phyloP scores from a whole-genome alignment of 2,888 invertebrate species.

The Podotricha telesiphe region DNA sequence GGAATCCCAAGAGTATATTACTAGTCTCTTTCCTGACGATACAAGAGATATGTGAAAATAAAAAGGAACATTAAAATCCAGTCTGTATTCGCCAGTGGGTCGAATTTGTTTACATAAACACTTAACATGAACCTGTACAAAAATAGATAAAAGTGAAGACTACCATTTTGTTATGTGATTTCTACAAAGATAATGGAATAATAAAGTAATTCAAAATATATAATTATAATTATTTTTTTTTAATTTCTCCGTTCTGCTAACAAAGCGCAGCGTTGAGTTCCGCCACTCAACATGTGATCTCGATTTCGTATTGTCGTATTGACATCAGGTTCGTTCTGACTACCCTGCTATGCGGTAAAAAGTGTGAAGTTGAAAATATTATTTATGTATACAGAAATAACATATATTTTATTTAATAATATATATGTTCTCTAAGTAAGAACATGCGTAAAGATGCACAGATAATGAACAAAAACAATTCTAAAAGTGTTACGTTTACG shows the following conservation, averaged over 20 bases:
- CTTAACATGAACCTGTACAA: constrained; percentile 20
- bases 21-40: background rate
- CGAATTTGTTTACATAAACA: constrained; percentile 31
- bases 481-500: background rate
- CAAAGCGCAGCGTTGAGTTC: too few species aligned
- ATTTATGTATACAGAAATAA: too few species aligned
- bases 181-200: constrained; percentile 2
- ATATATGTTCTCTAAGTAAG: too few species aligned
- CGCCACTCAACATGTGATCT: too few species aligned
- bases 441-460: too few species aligned
- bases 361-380: too few species aligned
- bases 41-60: background rate
- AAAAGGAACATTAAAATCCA: constrained; percentile 7
- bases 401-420: too few species aligned
- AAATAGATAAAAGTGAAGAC: constrained; percentile 25
- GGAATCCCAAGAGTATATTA: background rate
- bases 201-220: background rate
- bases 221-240: too few species aligned
- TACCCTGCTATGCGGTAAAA: too few species aligned
- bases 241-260: too few species aligned
- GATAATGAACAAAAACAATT: background rate
- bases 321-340: too few species aligned
- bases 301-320: too few species aligned
- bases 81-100: constrained; percentile 33
- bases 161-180: constrained; percentile 3